Conservation (phyloP, 2,888 invertebrate species). For the Nineta flava region DNA sequence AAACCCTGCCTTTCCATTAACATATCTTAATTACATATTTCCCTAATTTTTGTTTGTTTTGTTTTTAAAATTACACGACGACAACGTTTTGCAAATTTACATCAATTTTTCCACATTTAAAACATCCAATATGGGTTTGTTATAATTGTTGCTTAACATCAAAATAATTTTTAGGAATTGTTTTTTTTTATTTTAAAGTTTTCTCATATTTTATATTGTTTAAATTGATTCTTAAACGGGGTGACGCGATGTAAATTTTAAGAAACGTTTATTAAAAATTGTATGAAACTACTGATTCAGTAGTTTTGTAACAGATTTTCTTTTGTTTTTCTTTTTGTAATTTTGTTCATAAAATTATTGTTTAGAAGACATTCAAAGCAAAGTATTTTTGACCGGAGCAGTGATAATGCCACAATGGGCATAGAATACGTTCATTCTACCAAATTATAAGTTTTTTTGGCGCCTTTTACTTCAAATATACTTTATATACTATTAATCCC, state of each 20-base stretch:
- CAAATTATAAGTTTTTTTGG: too few relatives aligned
- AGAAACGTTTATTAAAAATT: background rate
- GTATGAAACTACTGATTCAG: background rate
- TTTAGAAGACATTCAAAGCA: too few relatives aligned
- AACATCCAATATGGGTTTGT: background rate
- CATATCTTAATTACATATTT: background rate
- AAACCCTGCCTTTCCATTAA: conserved; percentile 1
- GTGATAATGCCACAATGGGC: too few relatives aligned
- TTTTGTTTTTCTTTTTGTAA: background rate
- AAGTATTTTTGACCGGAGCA: too few relatives aligned
- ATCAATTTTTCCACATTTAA: background rate
- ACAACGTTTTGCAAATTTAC: background rate
- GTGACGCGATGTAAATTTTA: background rate
- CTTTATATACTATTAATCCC: too few relatives aligned
- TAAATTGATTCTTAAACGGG: background rate
- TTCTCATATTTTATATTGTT: background rate
- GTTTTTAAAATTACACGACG: too few relatives aligned
- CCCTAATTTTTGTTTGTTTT: background rate
- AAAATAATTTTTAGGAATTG: background rate
- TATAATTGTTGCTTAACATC: background rate
- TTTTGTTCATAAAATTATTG: too few relatives aligned
- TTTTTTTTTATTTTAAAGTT: background rate
- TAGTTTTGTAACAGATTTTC: background rate
- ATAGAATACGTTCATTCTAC: too few relatives aligned
- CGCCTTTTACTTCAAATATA: too few relatives aligned